Conservation (phyloP, 2,797 vertebrate species). For the Coccyzus lansbergi region DNA sequence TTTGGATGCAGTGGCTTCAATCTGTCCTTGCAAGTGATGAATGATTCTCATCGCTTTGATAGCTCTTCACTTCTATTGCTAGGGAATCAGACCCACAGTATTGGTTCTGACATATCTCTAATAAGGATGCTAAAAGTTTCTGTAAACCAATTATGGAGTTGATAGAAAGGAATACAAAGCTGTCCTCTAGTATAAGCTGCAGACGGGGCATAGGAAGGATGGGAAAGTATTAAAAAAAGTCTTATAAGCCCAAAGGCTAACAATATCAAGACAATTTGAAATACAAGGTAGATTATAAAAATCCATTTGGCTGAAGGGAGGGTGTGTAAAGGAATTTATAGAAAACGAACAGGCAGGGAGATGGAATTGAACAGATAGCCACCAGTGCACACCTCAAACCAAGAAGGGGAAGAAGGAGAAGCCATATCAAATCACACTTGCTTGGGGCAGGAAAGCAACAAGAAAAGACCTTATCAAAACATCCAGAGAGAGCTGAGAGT, state of each 20-base stretch:
- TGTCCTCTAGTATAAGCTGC: constrained; percentile 47
- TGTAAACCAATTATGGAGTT: constrained; percentile 46
- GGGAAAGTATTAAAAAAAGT: constrained; percentile 66
- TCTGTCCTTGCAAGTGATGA: neutral
- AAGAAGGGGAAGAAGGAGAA: neutral
- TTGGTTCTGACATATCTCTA: constrained; percentile 44
- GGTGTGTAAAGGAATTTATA: constrained; percentile 63
- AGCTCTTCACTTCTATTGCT: constrained; percentile 27
- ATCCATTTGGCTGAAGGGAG: constrained; percentile 76
- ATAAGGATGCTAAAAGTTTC: constrained; percentile 57
- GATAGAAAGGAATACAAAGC: constrained; percentile 56
- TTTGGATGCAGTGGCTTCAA: neutral
- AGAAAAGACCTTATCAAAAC: constrained; percentile 65
- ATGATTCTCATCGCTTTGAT: neutral
- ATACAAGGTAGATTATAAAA: constrained; percentile 75
- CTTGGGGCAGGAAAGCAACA: constrained; percentile 32
- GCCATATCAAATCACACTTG: constrained; percentile 55
- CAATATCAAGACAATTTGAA: constrained; percentile 77
- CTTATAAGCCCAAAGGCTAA: constrained; percentile 72
- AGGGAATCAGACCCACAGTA: neutral
- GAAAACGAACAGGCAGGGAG: constrained; percentile 72
- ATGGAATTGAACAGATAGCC: constrained; percentile 70
- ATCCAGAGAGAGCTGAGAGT: constrained; percentile 24
- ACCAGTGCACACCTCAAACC: constrained; percentile 38
- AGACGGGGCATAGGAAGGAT: constrained; percentile 46